These are phyloP conservation scores for Corapipo altera DNA, from an alignment of 2,113 vertebrate genomes.

Conservation along the genomic window DNA sequence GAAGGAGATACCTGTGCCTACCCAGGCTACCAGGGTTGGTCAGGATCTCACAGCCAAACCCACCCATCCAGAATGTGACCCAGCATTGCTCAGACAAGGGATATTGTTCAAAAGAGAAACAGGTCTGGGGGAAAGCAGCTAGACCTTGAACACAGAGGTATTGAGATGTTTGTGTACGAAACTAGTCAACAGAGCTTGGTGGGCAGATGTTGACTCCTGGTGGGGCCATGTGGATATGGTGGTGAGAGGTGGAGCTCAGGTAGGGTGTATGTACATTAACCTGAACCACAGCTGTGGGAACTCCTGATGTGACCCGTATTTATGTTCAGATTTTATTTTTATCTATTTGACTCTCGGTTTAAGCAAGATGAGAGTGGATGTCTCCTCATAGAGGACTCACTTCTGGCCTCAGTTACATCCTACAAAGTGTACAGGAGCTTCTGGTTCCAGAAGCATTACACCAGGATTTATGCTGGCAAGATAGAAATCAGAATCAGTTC, in stretches of 20 bases:
- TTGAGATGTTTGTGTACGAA: neutral
- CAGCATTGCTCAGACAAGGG: neutral
- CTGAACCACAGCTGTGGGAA: neutral
- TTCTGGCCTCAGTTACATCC: neutral
- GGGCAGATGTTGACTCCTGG: neutral
- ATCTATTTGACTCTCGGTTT: neutral
- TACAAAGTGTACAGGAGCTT: neutral
- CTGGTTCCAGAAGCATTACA: neutral
- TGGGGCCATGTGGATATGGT: neutral
- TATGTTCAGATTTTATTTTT: neutral
- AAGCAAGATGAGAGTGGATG: neutral
- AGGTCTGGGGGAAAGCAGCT: neutral
- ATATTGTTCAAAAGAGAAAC: neutral
- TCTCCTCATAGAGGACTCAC: neutral
- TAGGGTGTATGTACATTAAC: neutral
- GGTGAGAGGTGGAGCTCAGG: neutral
- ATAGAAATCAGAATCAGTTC: neutral
- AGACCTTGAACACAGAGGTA: neutral
- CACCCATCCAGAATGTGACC: neutral
- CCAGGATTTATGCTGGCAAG: fast-evolving
- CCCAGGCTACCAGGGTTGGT: neutral
- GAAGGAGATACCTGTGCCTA: neutral
- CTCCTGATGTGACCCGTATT: fast-evolving
- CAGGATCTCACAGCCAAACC: neutral
- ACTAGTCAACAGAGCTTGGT: neutral